A percentile compares a stretch with the other conserved stretches of the same genome.
Evolutionary conservation across 2,888 invertebrate genomes (phyloP).

Genomic region (Oasisia sp.): DNA sequence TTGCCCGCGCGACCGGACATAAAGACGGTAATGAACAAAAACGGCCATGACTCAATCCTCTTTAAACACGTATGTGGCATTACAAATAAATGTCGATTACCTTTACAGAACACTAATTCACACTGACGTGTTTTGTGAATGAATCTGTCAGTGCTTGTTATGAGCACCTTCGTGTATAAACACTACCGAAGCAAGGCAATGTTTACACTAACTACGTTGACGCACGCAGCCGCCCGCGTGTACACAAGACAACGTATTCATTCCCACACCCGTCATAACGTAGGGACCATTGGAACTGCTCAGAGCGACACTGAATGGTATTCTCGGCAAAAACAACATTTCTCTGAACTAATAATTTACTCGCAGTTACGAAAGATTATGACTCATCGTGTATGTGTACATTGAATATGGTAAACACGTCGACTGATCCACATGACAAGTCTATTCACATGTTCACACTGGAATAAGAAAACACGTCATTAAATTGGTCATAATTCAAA

Average conservation of each 20-base stretch:
- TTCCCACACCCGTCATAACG: not conserved
- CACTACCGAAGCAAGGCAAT: not conserved
- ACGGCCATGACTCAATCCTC: too few relatives aligned
- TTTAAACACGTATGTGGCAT: too few relatives aligned
- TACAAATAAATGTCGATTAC: not conserved
- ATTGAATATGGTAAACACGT: not conserved
- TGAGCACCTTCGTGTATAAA: not conserved
- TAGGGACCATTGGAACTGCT: not conserved
- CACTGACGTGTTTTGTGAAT: conserved; percentile 1
- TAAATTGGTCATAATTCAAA: not conserved
- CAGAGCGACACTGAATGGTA: not conserved
- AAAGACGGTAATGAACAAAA: too few relatives aligned
- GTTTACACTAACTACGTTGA: not conserved
- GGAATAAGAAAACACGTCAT: not conserved
- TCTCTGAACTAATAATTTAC: not conserved
- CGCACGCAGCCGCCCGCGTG: not conserved
- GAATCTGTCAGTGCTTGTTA: not conserved
- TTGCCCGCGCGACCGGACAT: too few relatives aligned
- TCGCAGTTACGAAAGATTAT: not conserved
- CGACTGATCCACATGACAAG: not conserved
- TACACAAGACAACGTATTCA: not conserved
- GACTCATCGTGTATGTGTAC: not conserved
- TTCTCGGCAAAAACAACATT: not conserved
- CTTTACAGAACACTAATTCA: not conserved
- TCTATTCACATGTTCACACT: not conserved